Evolutionary conservation across 2,797 vertebrate species (phyloP).

Genomic region (Epinephelus coioides): DNA sequence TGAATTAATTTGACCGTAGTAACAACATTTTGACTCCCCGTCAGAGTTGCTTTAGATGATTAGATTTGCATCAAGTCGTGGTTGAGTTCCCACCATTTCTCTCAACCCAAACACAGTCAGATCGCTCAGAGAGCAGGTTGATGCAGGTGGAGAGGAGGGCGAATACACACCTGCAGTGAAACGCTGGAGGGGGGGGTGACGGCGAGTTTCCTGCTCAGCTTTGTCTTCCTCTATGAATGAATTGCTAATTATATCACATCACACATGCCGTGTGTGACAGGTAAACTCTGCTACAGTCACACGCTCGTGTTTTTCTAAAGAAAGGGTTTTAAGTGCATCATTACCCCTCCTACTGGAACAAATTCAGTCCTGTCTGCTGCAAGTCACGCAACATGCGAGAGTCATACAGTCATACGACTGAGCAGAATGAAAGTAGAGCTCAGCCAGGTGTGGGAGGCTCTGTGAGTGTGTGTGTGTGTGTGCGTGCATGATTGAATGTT

Average conservation of each 20-base stretch:
- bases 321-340: background rate
- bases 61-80: slow-evolving; percentile 32
- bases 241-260: slow-evolving; percentile 22
- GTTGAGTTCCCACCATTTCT: slow-evolving; percentile 36
- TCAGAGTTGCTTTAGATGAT: background rate
- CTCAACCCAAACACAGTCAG: slow-evolving; percentile 8
- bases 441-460: slow-evolving; percentile 49
- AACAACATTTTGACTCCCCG: background rate
- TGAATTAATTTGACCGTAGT: background rate
- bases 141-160: slow-evolving; percentile 41
- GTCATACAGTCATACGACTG: slow-evolving; percentile 33
- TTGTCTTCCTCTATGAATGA: slow-evolving; percentile 9
- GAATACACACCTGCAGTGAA: slow-evolving; percentile 52
- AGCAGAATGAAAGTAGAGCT: slow-evolving; percentile 42
- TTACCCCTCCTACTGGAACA: slow-evolving; percentile 21
- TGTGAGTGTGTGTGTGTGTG: slow-evolving; percentile 20
- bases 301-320: background rate
- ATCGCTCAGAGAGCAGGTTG: slow-evolving; percentile 30
- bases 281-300: background rate
- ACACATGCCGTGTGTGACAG: background rate
- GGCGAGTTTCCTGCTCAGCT: slow-evolving; percentile 20
- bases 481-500: slow-evolving; percentile 69
- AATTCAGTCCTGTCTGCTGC: slow-evolving; percentile 16
- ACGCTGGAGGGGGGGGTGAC: slow-evolving; percentile 10
- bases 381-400: slow-evolving; percentile 58